Base-by-base conservation (phyloP, 2,113 vertebrate genomes). In the Alaudala cheleensis region DNA sequence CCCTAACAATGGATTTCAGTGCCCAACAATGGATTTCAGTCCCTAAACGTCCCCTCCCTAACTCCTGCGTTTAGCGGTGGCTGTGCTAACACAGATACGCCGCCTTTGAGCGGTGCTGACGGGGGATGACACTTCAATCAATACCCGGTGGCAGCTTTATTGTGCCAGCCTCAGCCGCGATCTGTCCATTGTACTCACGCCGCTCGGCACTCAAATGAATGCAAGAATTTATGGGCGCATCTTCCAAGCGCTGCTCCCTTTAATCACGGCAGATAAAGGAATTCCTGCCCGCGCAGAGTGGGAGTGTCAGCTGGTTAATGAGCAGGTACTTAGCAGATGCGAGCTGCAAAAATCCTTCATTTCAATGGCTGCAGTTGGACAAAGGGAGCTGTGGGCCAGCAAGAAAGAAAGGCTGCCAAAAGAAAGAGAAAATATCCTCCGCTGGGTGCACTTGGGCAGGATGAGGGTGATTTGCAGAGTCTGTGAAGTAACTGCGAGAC, bases 171-270 rank as follows among this genome's bases (percentile, higher is more conserved):
- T 26, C 49, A 61, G 81, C 95, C 70, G 50, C 45, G 77, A 53
- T 76, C 81, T 89, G 86, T 25, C 89, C 89, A 54, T 87, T 87
- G 95, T 89, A 61, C 91, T 81, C 44, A 28, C 1, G 18, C 73
- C 42, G 44, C n/a, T 90, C 81, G 65, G 28, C 81, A 11, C 80
- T 74, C 64, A 14, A 89, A 89, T 31, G 94, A 76, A 90, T 42
- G 87, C 84, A 39, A n/a, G 74, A 66, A 96, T 95, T 92, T 91
- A 95, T 77, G 67, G 90, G 90, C 14, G 66, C 90, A 33, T 88
- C 89, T 77, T n/a, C 6, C 45, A 69, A 90, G 66, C 8, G 84
- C 94, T 89, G 72, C 53, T 92, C 66, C 77, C 45, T 76, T 94
- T 72, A 79, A 89, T 76, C 81, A 39, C 47, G 7, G 40, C 66